Conservation (phyloP, 1,140 invertebrate species). For the Drosophila watanabei region DNA sequence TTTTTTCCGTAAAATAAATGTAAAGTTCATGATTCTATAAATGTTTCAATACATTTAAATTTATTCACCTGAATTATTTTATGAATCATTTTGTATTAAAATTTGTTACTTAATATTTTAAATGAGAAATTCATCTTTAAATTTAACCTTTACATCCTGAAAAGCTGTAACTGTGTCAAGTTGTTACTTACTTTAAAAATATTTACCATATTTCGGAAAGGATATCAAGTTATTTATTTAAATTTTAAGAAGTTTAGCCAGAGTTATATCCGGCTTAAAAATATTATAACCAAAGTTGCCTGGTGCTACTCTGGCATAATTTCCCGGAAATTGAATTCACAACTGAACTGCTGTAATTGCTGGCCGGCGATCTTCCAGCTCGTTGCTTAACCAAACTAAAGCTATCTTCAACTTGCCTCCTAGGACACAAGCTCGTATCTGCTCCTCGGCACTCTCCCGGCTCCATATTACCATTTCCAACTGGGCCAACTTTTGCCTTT, state of each 20-base stretch:
- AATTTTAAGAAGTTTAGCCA: background rate
- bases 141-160: no score
- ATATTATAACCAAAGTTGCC: no score
- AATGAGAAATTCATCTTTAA: no score
- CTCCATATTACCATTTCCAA: constrained; percentile 15
- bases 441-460: background rate
- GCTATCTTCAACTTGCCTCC: constrained; percentile 25
- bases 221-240: background rate
- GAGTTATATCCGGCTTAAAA: background rate
- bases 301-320: background rate
- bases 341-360: constrained; percentile 31
- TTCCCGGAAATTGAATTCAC: constrained; percentile 23
- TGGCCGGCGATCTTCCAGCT: constrained; percentile 41
- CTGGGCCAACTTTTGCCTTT: constrained; percentile 30
- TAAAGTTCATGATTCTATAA: no score
- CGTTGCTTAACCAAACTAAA: constrained; percentile 39
- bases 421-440: constrained; percentile 24
- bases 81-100: no score
- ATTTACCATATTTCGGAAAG: background rate
- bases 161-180: no score
- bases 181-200: background rate
- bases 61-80: no score
- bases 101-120: no score
- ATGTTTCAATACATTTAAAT: no score
- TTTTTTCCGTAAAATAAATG: no score